Percentiles rank a stretch among this genome's conserved stretches.
Evolutionary conservation across 2,797 vertebrate genomes (phyloP).

Genomic region (Florisuga fusca): DNA sequence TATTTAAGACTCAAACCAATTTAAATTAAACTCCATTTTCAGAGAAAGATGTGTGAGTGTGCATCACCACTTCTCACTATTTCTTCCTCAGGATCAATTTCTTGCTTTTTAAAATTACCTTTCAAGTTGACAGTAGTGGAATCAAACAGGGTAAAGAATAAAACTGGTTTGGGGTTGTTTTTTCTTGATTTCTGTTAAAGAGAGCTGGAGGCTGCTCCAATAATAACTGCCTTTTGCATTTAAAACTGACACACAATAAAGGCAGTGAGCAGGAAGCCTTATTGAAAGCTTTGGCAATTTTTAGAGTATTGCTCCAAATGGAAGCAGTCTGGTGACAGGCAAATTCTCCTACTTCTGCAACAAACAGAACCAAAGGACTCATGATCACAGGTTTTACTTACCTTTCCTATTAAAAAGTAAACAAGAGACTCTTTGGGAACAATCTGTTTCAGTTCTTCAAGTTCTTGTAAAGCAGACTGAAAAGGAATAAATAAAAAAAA

Average conservation of each 20-base stretch:
- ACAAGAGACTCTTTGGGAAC: slow-evolving; percentile 99
- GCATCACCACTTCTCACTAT: too few relatives aligned
- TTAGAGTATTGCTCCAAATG: background rate
- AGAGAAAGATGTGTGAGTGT: background rate
- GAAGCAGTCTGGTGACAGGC: background rate
- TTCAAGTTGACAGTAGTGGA: background rate
- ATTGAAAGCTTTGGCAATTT: background rate
- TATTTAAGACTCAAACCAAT: background rate
- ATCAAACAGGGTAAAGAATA: background rate
- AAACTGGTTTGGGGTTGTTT: background rate
- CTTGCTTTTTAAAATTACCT: background rate
- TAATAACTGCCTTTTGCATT: background rate
- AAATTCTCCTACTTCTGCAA: background rate
- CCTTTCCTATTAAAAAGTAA: slow-evolving; percentile 99
- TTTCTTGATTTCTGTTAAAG: background rate
- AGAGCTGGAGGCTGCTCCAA: background rate
- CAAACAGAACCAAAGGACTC: background rate
- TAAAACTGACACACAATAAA: background rate
- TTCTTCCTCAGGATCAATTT: background rate
- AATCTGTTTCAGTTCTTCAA: slow-evolving; percentile 98
- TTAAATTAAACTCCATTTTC: background rate
- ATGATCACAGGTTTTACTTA: slow-evolving; percentile 56
- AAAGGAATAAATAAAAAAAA: slow-evolving; percentile 32
- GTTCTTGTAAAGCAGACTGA: slow-evolving; percentile 96
- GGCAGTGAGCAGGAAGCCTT: background rate